Percentiles rank a stretch among this genome's conserved stretches.
Conservation (phyloP, 2,888 invertebrate genomes). For the Cactoblastis cactorum region DNA sequence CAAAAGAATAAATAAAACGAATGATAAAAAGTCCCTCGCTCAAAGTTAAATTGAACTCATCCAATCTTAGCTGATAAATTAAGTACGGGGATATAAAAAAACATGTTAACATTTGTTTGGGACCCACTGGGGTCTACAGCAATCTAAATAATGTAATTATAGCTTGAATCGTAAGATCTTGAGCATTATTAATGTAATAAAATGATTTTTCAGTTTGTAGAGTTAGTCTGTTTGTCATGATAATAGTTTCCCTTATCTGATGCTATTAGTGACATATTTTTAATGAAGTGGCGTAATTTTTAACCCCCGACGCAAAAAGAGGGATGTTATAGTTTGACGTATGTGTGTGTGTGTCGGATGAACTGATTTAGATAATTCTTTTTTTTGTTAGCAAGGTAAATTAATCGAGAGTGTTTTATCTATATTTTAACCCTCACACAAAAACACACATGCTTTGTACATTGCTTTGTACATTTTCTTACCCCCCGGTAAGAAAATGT, state of each 20-base stretch:
- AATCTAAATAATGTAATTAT: constrained; percentile 5
- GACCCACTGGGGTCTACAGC: neutral
- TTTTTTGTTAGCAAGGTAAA: too few species aligned
- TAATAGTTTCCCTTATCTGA: neutral
- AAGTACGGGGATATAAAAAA: neutral
- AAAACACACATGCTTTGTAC: too few species aligned
- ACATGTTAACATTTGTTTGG: neutral
- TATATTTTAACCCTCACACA: too few species aligned
- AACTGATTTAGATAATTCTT: too few species aligned
- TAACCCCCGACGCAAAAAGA: too few species aligned
- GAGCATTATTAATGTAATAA: neutral
- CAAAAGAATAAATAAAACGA: neutral
- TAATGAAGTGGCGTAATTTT: neutral
- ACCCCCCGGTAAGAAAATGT: too few species aligned
- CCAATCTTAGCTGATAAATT: neutral
- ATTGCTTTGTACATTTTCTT: too few species aligned
- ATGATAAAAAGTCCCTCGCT: neutral
- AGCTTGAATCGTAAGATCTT: neutral
- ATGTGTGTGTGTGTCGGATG: too few species aligned
- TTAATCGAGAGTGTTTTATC: too few species aligned
- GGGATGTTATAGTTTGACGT: too few species aligned
- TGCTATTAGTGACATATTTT: neutral
- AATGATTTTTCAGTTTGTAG: neutral
- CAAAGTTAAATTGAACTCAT: constrained; percentile 2
- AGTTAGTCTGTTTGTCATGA: neutral